Evolutionary conservation across 2,797 vertebrate genomes (phyloP).

Genomic region (Sebastes vulpes): DNA sequence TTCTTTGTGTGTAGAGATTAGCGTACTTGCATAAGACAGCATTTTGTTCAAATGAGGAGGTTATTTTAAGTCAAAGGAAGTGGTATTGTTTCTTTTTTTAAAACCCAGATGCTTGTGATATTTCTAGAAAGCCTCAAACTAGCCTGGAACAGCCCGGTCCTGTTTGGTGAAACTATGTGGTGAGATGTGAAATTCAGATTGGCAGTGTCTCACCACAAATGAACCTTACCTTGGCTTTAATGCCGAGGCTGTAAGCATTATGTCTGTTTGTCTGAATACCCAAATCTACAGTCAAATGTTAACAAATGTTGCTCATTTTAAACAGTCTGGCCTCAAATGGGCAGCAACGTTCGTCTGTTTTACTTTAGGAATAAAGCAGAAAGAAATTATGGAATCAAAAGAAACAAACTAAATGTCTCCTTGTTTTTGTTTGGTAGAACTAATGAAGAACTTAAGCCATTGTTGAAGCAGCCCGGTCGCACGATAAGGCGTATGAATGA

Average conservation of each 20-base stretch:
- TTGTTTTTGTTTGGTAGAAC: background rate
- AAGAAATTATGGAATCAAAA: background rate
- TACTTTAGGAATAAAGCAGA: background rate
- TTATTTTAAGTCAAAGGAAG: conserved; percentile 34
- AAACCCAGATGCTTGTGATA: conserved; percentile 42
- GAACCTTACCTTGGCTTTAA: conserved; percentile 11
- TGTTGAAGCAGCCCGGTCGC: background rate
- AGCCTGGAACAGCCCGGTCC: conserved; percentile 12
- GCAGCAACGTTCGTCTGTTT: background rate
- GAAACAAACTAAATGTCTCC: background rate
- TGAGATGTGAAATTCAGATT: conserved; percentile 15
- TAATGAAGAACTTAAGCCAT: background rate
- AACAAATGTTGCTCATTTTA: background rate
- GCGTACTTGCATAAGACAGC: conserved; percentile 28
- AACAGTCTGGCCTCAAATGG: background rate
- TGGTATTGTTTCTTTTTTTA: conserved; percentile 17
- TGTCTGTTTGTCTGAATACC: background rate
- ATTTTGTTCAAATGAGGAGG: conserved; percentile 17
- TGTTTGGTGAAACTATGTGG: background rate
- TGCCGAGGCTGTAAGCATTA: background rate
- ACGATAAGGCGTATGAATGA: too few species aligned
- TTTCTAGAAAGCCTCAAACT: conserved; percentile 26
- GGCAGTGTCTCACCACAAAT: conserved; percentile 31
- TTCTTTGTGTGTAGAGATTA: conserved; percentile 37
- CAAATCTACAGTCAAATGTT: conserved; percentile 3